Evolutionary conservation across 2,888 invertebrate species (phyloP), one percentile per base, ranked within the genome.

Genomic region (Brenthis daphne): DNA sequence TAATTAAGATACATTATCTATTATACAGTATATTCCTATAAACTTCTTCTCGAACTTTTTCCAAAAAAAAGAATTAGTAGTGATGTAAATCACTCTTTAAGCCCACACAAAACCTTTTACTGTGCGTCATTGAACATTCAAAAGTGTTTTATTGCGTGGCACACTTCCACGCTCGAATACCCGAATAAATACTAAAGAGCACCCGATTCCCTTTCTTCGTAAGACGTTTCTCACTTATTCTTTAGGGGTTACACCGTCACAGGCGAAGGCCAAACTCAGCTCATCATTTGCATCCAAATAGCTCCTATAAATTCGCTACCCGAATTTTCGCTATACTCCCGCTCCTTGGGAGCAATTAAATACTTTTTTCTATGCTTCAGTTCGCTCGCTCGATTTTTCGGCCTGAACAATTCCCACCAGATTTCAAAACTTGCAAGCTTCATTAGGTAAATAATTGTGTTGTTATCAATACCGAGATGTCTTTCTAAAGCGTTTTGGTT

Each of bases 231-330:
- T 88, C 89, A 87, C 89, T 89, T 91, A 90, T 89, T 89, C 90
- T 90, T 89, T 88, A 83, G 87, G 86, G 87, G 86, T 86, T 86
- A 87, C 82, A 83, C 82, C 85, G 85, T 83, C 85, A 82, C 82
- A 84, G 82, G 80, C 82, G 84, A 79, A 81, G 87, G 85, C 85
- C 80, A 83, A 86, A 80, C 80, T 79, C 83, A 87, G 89, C 88
- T 90, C 90, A 89, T 90, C 90, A 92, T 92, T 92, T 92, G 91
- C 91, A 91, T 92, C 88, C 88, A 91, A 91, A 92, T 90, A 89
- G 90, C 90, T 90, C 85, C 88, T 89, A 90, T 91, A 92, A 92
- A 92, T 91, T 92, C 89, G 87, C 88, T 86, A 87, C 88, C 88
- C 90, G 87, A 91, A 90, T 91, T 90, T 89, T 90, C 89, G 87